Base-by-base conservation (phyloP, 2,113 vertebrate species). In the Oophaga pumilio region DNA sequence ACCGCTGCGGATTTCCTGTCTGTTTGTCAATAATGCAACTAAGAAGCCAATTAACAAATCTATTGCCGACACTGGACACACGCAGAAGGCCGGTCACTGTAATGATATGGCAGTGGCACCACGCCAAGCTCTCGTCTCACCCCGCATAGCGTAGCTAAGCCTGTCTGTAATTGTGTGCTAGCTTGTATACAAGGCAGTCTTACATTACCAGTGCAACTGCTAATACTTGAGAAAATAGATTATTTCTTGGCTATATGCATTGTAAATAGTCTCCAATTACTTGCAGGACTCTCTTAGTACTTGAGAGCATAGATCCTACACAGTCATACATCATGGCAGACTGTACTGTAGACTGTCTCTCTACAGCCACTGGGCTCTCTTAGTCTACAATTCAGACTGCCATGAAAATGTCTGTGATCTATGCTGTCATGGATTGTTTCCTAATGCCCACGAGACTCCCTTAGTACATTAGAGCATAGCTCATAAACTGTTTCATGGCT, bases 31-130 rank as follows among this genome's bases (percentile, higher is more conserved):
- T 82, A 84, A 78, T n/a, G 53, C 71, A 52, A 24, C 33, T 85
- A 77, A 77, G 57, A 80, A 62, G 52, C 66, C 78, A 87, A 87
- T 79, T 82, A 87, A 64, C 78, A 76, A 77, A 85, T 85, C 59
- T 76, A 85, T 77, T 76, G 59, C 53, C n/a, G 33, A 64, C 84
- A n/a, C 17, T 62, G 8, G 68, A 24, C 28, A 24, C 76, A 53
- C 15, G 28, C 43, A 9, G 73, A 76, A n/a, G 52, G 76, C 50
- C 50, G 14, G 52, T 56, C 76, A 53, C 50, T 6, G 50, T 26
- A 78, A n/a, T 56, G 76, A 57, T 78, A 78, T 53, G 13, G 26
- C 22, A 1, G 1, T 24, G 50, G 52, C 52, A 24, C 52, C 22
- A 14, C 76, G 20, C 76, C 76, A n/a, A 56, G n/a, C 76, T 50